Percentiles rank a stretch among this genome's conserved stretches.
Conservation (phyloP, 2,113 vertebrate species). For the Sclerurus mexicanus region DNA sequence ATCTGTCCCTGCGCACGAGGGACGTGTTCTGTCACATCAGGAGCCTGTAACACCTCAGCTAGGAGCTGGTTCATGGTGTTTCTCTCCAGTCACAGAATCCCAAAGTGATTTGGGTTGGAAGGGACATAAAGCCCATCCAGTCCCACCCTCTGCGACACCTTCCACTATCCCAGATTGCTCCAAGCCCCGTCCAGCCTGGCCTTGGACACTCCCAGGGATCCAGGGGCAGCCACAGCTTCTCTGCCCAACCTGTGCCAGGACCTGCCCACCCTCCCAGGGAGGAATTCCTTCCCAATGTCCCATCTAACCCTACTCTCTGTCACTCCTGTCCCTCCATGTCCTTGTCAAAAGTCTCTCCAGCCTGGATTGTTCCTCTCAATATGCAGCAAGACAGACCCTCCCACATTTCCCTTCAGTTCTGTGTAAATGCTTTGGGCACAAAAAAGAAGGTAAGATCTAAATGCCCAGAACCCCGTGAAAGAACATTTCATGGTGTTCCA, state of each 20-base stretch:
- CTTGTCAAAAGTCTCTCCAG: not conserved
- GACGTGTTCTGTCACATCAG: not conserved
- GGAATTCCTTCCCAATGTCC: not conserved
- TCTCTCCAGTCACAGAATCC: not conserved
- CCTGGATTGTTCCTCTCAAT: not conserved
- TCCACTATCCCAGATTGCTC: accelerated
- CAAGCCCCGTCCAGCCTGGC: accelerated
- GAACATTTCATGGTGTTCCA: accelerated
- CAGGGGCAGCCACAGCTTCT: not conserved
- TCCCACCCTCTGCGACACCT: not conserved
- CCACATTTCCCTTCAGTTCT: not conserved
- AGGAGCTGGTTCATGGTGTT: not conserved
- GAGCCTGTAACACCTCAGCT: not conserved
- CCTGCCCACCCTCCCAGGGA: not conserved
- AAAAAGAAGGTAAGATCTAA: not conserved
- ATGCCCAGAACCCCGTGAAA: not conserved
- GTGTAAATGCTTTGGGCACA: no score
- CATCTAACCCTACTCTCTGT: not conserved
- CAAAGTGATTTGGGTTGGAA: not conserved
- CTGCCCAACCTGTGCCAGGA: not conserved
- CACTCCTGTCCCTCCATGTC: not conserved
- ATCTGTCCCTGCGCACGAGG: not conserved
- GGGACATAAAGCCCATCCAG: not conserved
- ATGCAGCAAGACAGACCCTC: not conserved
- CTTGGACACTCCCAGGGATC: not conserved